Evolutionary conservation across 2,797 vertebrate species (phyloP), one percentile per base, ranked within the genome.

Genomic region (Thunnus albacares): DNA sequence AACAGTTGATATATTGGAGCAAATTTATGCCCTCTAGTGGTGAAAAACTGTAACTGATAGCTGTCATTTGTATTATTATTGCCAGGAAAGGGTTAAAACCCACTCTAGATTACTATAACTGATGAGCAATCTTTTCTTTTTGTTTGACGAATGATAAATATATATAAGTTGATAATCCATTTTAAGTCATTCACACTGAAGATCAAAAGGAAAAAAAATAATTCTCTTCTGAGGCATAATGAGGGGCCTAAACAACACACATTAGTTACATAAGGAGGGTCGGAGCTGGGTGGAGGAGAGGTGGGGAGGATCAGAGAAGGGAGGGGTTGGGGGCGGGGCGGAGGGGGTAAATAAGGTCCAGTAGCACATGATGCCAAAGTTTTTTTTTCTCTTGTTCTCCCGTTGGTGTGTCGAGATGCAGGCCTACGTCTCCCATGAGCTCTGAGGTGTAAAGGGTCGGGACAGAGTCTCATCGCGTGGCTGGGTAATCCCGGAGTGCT

Each of bases 11-110:
- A 24, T 26, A 33, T 22, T 7, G 30, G 41, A 69, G 63, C 33
- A 5, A 38, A 38, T 6, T 30, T 38, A 84, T 17, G 85, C 84
- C 86, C 79, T 70, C 87, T 57, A 51, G 84, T 87, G 84, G 58
- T 75, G 41, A 18, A n/a, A 63, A 51, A 41, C 55, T 75, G 72
- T 24, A 80, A 89, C 84, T 73, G 58, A 72, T 26, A 73, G 63
- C 33, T 41, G n/a, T 64, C 41, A 3, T 35, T 5, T n/a, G 71
- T 57, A 22, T 76, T 55, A 53, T 75, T 71, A 53, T 75, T 71
- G 82, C 60, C 90, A 93, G 94, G 93, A 94, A 94, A 95, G 92
- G 92, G 93, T 94, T 94, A 92, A 93, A 92, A 82, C 83, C 80
- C 86, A 88, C 88, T 90, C 55, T 79, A 84, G 86, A 90, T 92